Conservation (phyloP, 2,888 invertebrate species). For the Acanthococcus lagerstroemiae region DNA sequence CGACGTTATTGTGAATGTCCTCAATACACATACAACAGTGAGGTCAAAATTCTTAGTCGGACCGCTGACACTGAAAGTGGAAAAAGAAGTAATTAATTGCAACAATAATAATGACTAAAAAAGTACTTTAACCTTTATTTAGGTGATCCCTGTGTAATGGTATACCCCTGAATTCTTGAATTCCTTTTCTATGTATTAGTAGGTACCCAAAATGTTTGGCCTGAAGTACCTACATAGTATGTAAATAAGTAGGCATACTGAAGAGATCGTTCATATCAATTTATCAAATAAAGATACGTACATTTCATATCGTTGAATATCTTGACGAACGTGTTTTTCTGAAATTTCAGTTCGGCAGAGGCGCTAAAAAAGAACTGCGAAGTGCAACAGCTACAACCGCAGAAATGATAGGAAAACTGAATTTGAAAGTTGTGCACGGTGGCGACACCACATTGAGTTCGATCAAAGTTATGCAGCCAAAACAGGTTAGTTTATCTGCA, state of each 20-base stretch:
- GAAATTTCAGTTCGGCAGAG: conserved; percentile 59
- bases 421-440: conserved; percentile 63
- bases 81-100: conserved; percentile 59
- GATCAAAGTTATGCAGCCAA: conserved; percentile 75
- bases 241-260: too few relatives aligned
- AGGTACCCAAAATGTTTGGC: too few relatives aligned
- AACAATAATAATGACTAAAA: too few relatives aligned
- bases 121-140: too few relatives aligned
- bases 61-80: conserved; percentile 66
- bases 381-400: conserved; percentile 80
- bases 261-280: too few relatives aligned
- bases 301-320: too few relatives aligned
- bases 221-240: too few relatives aligned
- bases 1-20: conserved; percentile 68
- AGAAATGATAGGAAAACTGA: conserved; percentile 73
- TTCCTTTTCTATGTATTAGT: too few relatives aligned
- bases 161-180: too few relatives aligned
- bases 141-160: too few relatives aligned
- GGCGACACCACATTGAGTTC: conserved; percentile 73
- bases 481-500: conserved; percentile 54
- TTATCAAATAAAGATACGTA: too few relatives aligned
- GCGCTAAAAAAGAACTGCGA: conserved; percentile 67
- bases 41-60: conserved; percentile 72
- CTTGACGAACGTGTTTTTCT: too few relatives aligned
- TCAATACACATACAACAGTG: conserved; percentile 69